Evolutionary conservation across 2,113 vertebrate species (phyloP).

Genomic region (Anarhynchus alexandrinus): DNA sequence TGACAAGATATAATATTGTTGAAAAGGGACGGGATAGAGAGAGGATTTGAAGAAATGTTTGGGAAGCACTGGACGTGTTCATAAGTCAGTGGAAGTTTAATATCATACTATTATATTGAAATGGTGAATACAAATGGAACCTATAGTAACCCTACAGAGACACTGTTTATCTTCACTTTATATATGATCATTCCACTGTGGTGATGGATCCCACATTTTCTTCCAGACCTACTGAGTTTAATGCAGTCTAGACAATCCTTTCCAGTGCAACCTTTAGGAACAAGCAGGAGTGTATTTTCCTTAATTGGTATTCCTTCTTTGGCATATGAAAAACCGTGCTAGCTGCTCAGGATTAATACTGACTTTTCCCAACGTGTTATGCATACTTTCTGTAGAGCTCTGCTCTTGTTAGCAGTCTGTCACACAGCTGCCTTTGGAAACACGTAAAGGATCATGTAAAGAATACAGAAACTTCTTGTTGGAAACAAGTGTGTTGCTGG

Average conservation of each 20-base stretch:
- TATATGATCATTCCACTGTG: neutral
- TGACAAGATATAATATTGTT: neutral
- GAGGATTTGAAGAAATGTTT: neutral
- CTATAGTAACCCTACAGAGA: neutral
- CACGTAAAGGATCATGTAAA: rapidly evolving
- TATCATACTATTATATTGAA: neutral
- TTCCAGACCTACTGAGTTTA: neutral
- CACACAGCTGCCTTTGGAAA: neutral
- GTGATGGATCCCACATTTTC: neutral
- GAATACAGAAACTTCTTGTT: neutral
- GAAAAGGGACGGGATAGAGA: neutral
- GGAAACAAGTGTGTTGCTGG: neutral
- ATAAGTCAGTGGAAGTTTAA: neutral
- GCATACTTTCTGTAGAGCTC: neutral
- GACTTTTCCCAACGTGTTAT: neutral
- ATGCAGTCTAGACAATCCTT: neutral
- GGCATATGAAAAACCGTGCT: neutral
- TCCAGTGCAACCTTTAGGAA: neutral
- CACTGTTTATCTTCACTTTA: neutral
- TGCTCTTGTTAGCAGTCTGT: neutral
- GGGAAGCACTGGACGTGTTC: rapidly evolving
- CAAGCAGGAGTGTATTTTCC: neutral
- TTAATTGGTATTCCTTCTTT: neutral
- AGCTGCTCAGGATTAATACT: neutral
- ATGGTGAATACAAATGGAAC: neutral